A percentile compares a stretch with the other conserved stretches of the same genome.
Evolutionary conservation across 2,113 vertebrate species (phyloP).

Genomic region (Mellivora capensis): DNA sequence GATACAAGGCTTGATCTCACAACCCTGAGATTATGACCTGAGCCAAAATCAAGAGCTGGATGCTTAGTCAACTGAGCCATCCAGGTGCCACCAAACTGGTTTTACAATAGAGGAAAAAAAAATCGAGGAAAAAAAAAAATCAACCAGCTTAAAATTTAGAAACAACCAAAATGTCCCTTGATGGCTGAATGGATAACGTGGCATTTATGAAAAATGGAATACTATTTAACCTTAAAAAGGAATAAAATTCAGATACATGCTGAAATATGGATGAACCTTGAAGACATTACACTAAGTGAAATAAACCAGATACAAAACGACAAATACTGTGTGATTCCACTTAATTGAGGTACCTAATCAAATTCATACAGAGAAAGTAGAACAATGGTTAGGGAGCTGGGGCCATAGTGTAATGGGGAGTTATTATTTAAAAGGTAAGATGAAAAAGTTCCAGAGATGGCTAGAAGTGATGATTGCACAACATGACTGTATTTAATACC

Average conservation of each 20-base stretch:
- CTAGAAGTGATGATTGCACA: not conserved
- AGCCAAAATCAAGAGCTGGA: not conserved
- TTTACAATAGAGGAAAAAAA: not conserved
- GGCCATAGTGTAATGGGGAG: not conserved
- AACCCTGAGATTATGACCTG: not conserved
- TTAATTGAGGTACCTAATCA: not conserved
- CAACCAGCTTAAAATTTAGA: not conserved
- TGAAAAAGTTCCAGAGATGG: not conserved
- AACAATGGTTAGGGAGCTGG: not conserved
- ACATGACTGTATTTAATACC: not conserved
- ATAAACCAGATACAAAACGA: not conserved
- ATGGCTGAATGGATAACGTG: not conserved
- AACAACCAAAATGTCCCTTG: not conserved
- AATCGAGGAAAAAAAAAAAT: no score
- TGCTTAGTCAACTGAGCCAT: not conserved
- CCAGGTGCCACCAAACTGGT: not conserved
- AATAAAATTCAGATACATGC: not conserved
- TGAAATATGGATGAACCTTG: not conserved
- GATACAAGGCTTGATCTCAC: not conserved
- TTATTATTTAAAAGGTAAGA: not conserved
- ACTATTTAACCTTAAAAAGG: not conserved
- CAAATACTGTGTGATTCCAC: not conserved
- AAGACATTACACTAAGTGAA: not conserved
- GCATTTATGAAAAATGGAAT: not conserved
- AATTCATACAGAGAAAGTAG: not conserved